Base-by-base conservation (phyloP, 2,797 vertebrate species). In the Tokudaia tokunoshimensis region DNA sequence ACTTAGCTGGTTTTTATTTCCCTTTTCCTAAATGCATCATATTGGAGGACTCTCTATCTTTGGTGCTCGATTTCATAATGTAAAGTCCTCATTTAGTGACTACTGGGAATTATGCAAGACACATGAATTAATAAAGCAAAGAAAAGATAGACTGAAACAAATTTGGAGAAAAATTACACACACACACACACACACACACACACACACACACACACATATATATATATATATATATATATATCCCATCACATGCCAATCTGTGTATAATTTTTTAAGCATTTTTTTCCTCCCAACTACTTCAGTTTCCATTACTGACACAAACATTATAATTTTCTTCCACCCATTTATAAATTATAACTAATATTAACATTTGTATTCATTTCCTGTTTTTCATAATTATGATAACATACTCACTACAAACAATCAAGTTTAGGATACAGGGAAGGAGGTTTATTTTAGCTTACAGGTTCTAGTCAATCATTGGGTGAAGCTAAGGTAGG, bases 1-100 rank as follows among this genome's bases (percentile, higher is more conserved):
- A 88, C 26, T 83, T 94, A 57, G 65, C 41, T 92, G 92, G 61
- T 63, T 85, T 93, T 76, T 76, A 22, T 59, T 70, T 55, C 4
- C 10, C 13, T 83, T 94, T 95, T 92, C 52, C 85, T 76, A 94
- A 89, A 85, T 63, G 12, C 50, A 52, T 89, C 90, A 41, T 57
- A 19, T 26, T 55, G 79, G 91, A 93, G 29, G 3, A 76, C 41
- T 93, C 14, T 86, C 44, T 65, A 24, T 72, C 41, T 37, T 91
- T 20, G 72, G 0, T 50, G 19, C 13, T 96, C 92, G 61, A 63
- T 22, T 78, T 34, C 47, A 91, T 3, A 52, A 26, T 75, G 47
- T 75, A 76, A 89, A 67, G 14, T 34, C 37, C 52, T 63, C 82
- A 29, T 41, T 90, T 93, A 74, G 50, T 93, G 9, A 61, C 14